Percentiles rank a stretch among this genome's conserved stretches.
Evolutionary conservation across 1,140 invertebrate species (phyloP).

Genomic region (Stenopsyche tienmushanensis): DNA sequence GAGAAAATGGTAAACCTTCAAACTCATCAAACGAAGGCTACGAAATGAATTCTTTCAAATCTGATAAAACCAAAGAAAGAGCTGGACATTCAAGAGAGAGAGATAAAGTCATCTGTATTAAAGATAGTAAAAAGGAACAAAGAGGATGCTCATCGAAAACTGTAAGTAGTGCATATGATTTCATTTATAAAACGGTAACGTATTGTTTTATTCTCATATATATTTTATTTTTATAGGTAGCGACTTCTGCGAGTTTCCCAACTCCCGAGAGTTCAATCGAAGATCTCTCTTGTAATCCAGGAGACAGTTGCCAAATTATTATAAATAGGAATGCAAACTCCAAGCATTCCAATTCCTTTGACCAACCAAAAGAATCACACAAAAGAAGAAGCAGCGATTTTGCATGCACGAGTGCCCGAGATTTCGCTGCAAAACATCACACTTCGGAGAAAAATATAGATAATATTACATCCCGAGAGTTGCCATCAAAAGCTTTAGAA

Average conservation of each 20-base stretch:
- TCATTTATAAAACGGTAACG: background rate
- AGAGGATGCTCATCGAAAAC: background rate
- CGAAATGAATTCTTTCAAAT: constrained; percentile 26
- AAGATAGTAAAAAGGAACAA: constrained; percentile 24
- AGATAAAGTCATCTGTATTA: constrained; percentile 26
- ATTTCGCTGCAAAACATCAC: constrained; percentile 34
- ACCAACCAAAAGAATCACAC: constrained; percentile 36
- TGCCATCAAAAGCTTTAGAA: constrained; percentile 34
- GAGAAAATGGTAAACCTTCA: constrained; percentile 14
- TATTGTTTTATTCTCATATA: background rate
- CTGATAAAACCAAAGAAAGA: constrained; percentile 23
- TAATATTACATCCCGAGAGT: constrained; percentile 35
- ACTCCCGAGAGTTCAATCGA: constrained; percentile 49
- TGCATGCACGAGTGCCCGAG: constrained; percentile 32
- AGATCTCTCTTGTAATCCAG: constrained; percentile 44
- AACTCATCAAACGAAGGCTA: constrained; percentile 18
- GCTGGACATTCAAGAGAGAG: constrained; percentile 31
- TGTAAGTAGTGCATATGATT: background rate
- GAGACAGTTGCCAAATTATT: constrained; percentile 52
- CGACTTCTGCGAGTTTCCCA: constrained; percentile 38
- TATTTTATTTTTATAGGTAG: constrained; percentile 18
- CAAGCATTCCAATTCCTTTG: constrained; percentile 44
- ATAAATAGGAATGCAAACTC: constrained; percentile 50
- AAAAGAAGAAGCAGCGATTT: constrained; percentile 40
- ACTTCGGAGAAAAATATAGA: constrained; percentile 39